Conservation (phyloP, 2,888 invertebrate genomes). For the Hirtodrosophila trivittata region DNA sequence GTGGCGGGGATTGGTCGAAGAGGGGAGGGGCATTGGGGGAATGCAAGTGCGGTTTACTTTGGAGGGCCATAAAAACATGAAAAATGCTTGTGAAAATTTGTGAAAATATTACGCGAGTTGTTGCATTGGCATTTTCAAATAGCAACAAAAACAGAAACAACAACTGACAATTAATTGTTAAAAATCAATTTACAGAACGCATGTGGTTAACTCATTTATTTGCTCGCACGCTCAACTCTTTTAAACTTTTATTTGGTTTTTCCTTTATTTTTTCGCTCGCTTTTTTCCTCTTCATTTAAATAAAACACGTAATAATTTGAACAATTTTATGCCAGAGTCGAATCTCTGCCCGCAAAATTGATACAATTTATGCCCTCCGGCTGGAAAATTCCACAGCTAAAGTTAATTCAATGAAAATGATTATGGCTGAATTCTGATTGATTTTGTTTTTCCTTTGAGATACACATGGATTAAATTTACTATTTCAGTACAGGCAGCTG, state of each 20-base stretch:
- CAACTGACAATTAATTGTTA: slow-evolving; percentile 60
- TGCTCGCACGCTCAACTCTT: slow-evolving; percentile 29
- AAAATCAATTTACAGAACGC: slow-evolving; percentile 65
- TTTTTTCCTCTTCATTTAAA: slow-evolving; percentile 32
- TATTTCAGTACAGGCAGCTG: too few relatives aligned
- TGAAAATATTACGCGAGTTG: slow-evolving; percentile 40
- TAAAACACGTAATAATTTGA: slow-evolving; percentile 47
- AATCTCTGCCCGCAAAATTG: too few relatives aligned
- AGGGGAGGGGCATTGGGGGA: too few relatives aligned
- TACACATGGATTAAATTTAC: too few relatives aligned
- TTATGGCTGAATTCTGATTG: too few relatives aligned
- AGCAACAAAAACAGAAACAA: slow-evolving; percentile 17
- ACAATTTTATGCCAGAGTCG: too few relatives aligned
- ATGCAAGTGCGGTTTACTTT: slow-evolving; percentile 30
- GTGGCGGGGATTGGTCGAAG: too few relatives aligned
- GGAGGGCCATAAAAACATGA: slow-evolving; percentile 46
- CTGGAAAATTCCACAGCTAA: too few relatives aligned
- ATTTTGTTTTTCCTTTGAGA: too few relatives aligned
- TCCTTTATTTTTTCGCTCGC: slow-evolving; percentile 10
- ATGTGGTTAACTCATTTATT: slow-evolving; percentile 63
- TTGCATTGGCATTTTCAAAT: slow-evolving; percentile 30
- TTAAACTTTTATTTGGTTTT: slow-evolving; percentile 3
- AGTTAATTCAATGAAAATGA: too few relatives aligned
- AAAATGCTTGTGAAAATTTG: slow-evolving; percentile 46
- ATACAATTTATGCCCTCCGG: slow-evolving; percentile 15